Evolutionary conservation across 2,113 vertebrate species (phyloP).

Genomic region (Crotalus tigris): DNA sequence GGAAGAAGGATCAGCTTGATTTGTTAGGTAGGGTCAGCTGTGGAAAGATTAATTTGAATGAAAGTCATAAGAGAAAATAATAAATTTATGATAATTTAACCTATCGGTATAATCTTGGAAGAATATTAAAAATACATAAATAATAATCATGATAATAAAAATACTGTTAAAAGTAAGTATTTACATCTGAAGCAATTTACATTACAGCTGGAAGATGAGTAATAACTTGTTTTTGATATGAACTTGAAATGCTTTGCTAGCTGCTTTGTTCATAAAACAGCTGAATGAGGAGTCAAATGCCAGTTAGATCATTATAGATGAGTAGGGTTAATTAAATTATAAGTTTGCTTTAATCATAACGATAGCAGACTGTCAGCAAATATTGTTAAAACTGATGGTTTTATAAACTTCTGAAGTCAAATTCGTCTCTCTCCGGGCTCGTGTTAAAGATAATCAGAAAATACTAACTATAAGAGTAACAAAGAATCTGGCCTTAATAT

Average conservation of each 20-base stretch:
- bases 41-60: neutral
- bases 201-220: neutral
- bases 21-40: rapidly evolving
- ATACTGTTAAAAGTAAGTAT: neutral
- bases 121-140: neutral
- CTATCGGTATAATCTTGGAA: neutral
- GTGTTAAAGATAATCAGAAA: neutral
- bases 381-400: neutral
- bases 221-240: neutral
- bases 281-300: neutral
- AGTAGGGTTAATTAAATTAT: neutral
- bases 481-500: neutral
- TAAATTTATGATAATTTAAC: neutral
- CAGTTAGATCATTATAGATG: neutral
- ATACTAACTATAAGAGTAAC: neutral
- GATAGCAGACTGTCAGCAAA: neutral
- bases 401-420: neutral
- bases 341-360: neutral
- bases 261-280: neutral
- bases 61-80: neutral
- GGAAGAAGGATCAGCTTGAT: neutral
- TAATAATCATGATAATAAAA: neutral
- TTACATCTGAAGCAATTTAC: neutral
- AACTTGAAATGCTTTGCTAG: neutral
- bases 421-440: neutral